Evolutionary conservation across 2,888 invertebrate genomes (phyloP), one percentile per base, ranked within the genome.

Genomic region (Orthosia gothica): DNA sequence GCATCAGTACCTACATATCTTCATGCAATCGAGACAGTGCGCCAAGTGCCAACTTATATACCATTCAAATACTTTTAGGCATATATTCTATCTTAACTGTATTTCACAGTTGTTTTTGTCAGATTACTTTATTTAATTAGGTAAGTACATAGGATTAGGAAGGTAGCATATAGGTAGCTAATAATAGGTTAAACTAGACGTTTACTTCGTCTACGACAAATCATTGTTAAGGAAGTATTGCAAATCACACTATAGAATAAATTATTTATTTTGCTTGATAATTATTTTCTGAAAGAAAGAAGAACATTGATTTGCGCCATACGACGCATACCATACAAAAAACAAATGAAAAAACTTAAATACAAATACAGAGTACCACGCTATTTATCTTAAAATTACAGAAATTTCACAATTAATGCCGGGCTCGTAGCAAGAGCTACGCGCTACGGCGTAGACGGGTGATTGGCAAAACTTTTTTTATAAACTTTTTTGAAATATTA

Each of bases 381-480:
- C n/a, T n/a, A n/a, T n/a, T n/a, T n/a, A 40, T 40, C 40, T 40
- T 40, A 40, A 40, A 40, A 40, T 40, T 40, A 40, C 40, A 40
- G 32, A 32, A 32, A 32, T 7, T 32, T 9, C 40, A 40, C 32
- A 32, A 32, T 40, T 40, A 40, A 40, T 40, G 40, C 40, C 1
- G 40, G 40, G 20, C 12, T 50, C 57, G 49, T 45, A 70, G 50
- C 57, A 23, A 40, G 15, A 15, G 69, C 68, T 57, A 58, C 69
- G 9, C 20, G 69, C 57, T 70, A 58, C 70, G 50, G 58, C 70
- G 70, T 71, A 58, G 70, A n/a, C 23, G 40, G 32, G 61, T 13
- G 23, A 26, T 58, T 50, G 23, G 5, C n/a, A 45, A 58, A 23
- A 50, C 0, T 13, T 15, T 66, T 54, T 15, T 66, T 40, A 40